phyloP scores from a whole-genome alignment of 2,888 invertebrate genomes.

The Sminthurides aquaticus region DNA sequence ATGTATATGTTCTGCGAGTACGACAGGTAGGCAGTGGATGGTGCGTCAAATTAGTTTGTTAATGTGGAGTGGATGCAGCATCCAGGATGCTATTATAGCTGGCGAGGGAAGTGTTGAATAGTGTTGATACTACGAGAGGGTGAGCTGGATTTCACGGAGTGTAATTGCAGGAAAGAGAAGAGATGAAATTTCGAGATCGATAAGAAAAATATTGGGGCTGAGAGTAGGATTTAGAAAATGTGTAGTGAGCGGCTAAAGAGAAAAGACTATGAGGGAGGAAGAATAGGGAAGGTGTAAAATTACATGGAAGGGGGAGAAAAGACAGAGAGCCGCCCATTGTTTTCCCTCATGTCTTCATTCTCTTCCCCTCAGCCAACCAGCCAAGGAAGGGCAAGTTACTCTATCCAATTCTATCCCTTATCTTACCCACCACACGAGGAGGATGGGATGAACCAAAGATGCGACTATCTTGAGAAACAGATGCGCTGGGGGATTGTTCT shows the following conservation, averaged over 20 bases:
- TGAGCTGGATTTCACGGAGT: too few species aligned
- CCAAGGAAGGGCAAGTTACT: conserved; percentile 1
- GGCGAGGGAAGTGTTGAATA: too few species aligned
- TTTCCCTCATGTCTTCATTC: conserved; percentile 12
- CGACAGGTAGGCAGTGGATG: too few species aligned
- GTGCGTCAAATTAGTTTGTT: too few species aligned
- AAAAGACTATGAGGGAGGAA: not conserved
- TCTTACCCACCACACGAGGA: not conserved
- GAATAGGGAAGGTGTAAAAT: not conserved
- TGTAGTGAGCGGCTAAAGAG: not conserved
- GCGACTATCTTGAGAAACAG: not conserved
- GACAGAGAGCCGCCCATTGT: conserved; percentile 17
- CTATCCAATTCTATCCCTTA: not conserved
- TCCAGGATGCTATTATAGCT: too few species aligned
- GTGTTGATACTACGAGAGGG: too few species aligned
- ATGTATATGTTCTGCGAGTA: too few species aligned
- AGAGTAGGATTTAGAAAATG: not conserved
- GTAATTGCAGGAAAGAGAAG: too few species aligned
- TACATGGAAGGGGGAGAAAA: conserved; percentile 4
- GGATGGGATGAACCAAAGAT: not conserved
- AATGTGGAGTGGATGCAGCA: too few species aligned
- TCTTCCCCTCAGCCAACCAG: conserved; percentile 2
- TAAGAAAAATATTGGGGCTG: too few species aligned
- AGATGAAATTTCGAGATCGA: too few species aligned
- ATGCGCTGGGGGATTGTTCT: not conserved